Evolutionary conservation across 2,113 vertebrate species (phyloP).

Genomic region (Perca flavescens): DNA sequence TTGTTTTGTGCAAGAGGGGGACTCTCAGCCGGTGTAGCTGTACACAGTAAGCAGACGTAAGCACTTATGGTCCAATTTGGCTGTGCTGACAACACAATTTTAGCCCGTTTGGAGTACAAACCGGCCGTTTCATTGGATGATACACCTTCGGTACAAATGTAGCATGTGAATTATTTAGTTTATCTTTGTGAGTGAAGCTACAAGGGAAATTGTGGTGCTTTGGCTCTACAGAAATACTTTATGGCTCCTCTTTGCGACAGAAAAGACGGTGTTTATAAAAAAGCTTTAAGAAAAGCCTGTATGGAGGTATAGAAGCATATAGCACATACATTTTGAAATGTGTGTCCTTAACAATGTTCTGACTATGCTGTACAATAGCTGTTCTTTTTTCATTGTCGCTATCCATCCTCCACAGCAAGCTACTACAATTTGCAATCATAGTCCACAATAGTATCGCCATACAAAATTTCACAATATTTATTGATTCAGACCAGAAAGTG

Average conservation of each 20-base stretch:
- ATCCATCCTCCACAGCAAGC: constrained; percentile 3
- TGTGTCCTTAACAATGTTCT: constrained; percentile 22
- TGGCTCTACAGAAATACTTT: constrained; percentile 41
- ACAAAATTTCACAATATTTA: constrained; percentile 43
- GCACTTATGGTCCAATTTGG: constrained; percentile 54
- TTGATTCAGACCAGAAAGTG: constrained; percentile 38
- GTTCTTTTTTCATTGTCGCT: constrained; percentile 2
- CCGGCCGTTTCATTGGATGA: constrained; percentile 55
- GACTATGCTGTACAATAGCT: constrained; percentile 14
- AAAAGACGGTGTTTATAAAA: constrained; percentile 18
- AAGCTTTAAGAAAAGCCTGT: constrained; percentile 4
- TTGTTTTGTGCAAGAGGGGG: constrained; percentile 52
- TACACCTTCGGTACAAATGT: constrained; percentile 59
- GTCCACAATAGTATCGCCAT: constrained; percentile 1
- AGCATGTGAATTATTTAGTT: constrained; percentile 70
- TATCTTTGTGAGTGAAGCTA: constrained; percentile 45
- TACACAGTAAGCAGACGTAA: constrained; percentile 47
- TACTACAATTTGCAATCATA: constrained; percentile 12
- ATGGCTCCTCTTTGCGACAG: constrained; percentile 10
- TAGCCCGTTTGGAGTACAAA: constrained; percentile 53
- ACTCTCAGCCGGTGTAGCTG: constrained; percentile 33
- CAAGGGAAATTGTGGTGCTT: constrained; percentile 38
- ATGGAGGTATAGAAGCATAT: not conserved
- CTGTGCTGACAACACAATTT: constrained; percentile 71
- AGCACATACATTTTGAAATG: not conserved